These are phyloP conservation scores for Romanogobio albipinnatus DNA, from an alignment of 2,113 vertebrate genomes.

Conservation along the genomic window DNA sequence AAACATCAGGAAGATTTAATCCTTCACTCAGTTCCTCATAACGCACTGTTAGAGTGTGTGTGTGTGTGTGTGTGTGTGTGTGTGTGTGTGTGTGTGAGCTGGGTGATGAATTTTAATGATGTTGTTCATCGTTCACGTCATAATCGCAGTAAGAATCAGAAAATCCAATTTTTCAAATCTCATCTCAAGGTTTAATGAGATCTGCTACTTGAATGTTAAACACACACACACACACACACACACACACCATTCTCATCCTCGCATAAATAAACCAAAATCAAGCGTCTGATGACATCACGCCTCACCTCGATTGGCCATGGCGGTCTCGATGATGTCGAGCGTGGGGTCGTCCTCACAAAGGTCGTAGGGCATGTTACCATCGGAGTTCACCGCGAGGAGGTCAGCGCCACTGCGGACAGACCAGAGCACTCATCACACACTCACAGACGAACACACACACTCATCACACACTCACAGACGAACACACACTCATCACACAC, in stretches of 20 bases:
- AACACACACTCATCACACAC: not conserved
- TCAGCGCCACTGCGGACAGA: conserved; percentile 83
- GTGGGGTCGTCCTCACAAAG: conserved; percentile 97
- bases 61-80: too few relatives aligned
- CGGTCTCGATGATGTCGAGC: conserved; percentile 95
- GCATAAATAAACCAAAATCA: not conserved
- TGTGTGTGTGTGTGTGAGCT: too few relatives aligned
- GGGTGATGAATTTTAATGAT: not conserved
- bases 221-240: not conserved
- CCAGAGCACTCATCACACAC: not conserved
- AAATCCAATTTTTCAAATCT: not conserved
- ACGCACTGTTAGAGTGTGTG: not conserved
- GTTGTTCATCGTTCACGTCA: not conserved
- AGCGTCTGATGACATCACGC: not conserved
- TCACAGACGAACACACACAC: not conserved
- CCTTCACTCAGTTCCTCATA: not conserved
- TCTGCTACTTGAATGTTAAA: not conserved
- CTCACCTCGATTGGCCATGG: conserved; percentile 96
- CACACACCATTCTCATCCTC: not conserved
- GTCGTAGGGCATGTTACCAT: conserved; percentile 98
- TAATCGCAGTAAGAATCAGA: not conserved
- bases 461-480: not conserved
- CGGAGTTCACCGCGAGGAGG: conserved; percentile 92
- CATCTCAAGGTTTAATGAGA: not conserved
- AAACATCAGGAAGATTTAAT: not conserved